Base-by-base conservation (phyloP, 2,888 invertebrate genomes). In the Euzophera pinguis region DNA sequence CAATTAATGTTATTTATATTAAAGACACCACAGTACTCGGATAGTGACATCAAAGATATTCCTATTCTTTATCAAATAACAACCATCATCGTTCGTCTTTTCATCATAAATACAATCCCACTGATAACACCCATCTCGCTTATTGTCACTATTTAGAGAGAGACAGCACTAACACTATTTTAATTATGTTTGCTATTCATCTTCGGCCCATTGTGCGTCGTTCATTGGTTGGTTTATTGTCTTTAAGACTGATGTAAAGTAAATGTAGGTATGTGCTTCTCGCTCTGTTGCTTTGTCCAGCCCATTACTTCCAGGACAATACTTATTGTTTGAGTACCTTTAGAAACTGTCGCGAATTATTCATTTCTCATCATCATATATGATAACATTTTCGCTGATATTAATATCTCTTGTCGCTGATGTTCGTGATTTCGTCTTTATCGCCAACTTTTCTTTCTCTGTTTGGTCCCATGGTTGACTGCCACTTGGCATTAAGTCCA, bases 121-220 rank as follows among this genome's bases (percentile, higher is more conserved):
- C 43, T 43, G 45, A 45, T 45, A 45, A 45, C 13, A 27, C 6
- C 45, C 32, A 16, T 45, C 45, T 45, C 32, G 13, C 16, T 45
- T 32, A 14, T 14, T 29, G n/a, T 7, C 32, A 32, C 32, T 45
- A 16, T 32, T 32, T 45, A 45, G 42, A 32, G 13, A 37, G 42
- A 13, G 53, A 52, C 52, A 9, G 3, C 45, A 45, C 35, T 43
- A 42, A 49, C 35, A 43, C 49, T 56, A 57, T 50, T 57, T 59
- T 57, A 62, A 62, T 64, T 60, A 61, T 57, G 55, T 57, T 50
- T 50, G 34, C 56, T 39, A 60, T 58, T 61, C 58, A 61, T 50
- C 38, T 43, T 52, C 32, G 34, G 38, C 16, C 54, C 49, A 59
- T 62, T 63, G 59, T 62, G 49, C 41, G 37, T 34, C 57, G 53